Evolutionary conservation across 2,888 invertebrate genomes (phyloP), one percentile per base, ranked within the genome.

Genomic region (Clitarchus hookeri): DNA sequence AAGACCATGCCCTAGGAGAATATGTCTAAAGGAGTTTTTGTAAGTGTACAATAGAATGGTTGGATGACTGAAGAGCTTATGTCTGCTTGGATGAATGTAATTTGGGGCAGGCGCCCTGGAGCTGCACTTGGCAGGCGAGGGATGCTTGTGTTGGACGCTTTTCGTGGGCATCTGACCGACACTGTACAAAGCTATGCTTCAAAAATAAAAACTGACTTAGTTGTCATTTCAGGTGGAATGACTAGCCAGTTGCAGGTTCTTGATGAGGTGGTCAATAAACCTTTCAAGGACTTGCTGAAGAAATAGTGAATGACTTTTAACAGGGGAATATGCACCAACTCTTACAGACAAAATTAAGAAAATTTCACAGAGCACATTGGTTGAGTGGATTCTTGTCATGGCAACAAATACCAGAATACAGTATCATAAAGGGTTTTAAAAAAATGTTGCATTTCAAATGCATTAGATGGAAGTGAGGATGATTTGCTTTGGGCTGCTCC

Each of bases 391-490:
- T 26, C n/a, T 78, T 12, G 11, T 78, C 78, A 78, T 78, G 78
- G 78, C 25, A 48, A 48, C 48, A 48, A 48, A 48, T 48, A 13
- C 6, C 48, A 48, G 6, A 48, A 16, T 2, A 48, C 48, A 48
- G 48, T 48, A 48, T 48, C 48, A 16, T 48, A 48, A 2, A 48
- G 48, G 48, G 48, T 48, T 78, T 78, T 19, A 78, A 78, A 26
- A n/a, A 78, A 23, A 78, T 78, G 78, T 26, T 78, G 78, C 78
- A 78, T 78, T 78, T 78, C 78, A 13, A 78, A 78, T 78, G 78
- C 78, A 78, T 26, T 23, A 9, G 6, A 78, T 78, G 11, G 78
- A 19, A 12, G 13, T 25, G 78, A 78, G 23, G n/a, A 78, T 23
- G n/a, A 78, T 78, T 26, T 78, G 78, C 78, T 78, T 11, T 78